A percentile compares a stretch with the other conserved stretches of the same genome.
phyloP scores from a whole-genome alignment of 2,113 vertebrate genomes.

The Pedetes capensis region DNA sequence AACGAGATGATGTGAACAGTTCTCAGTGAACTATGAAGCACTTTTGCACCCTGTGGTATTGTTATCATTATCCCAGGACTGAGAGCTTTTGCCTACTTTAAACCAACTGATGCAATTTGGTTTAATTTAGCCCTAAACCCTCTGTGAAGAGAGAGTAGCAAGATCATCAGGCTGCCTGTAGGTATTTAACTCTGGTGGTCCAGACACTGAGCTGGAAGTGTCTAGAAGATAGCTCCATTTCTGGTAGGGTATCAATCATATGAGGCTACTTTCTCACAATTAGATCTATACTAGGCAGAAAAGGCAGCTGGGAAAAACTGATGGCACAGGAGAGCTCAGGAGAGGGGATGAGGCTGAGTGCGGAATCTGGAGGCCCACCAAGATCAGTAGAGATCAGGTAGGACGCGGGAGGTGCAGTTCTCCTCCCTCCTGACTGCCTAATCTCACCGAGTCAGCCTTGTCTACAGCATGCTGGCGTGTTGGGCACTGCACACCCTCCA shows the following conservation, averaged over 20 bases:
- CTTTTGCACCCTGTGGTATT: not conserved
- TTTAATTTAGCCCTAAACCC: slow-evolving; percentile 10
- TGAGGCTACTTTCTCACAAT: not conserved
- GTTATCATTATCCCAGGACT: not conserved
- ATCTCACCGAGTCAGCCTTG: not conserved
- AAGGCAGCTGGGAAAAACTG: not conserved
- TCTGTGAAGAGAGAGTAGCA: not conserved
- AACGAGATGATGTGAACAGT: accelerated
- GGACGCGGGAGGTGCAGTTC: accelerated
- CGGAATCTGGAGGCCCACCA: not conserved
- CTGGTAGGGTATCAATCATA: not conserved
- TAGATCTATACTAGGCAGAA: not conserved
- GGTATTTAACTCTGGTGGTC: not conserved
- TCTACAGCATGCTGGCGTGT: too few species aligned
- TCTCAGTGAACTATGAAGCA: not conserved
- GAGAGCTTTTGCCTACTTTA: not conserved
- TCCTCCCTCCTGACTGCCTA: not conserved
- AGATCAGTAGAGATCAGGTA: slow-evolving; percentile 27
- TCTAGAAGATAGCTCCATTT: not conserved
- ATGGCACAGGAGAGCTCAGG: not conserved
- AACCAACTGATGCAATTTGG: not conserved
- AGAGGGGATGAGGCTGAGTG: not conserved
- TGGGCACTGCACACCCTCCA: accelerated
- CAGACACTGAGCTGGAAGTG: not conserved
- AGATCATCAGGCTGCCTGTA: not conserved